phyloP scores from a whole-genome alignment of 2,113 vertebrate species.

The Rhombomys opimus region DNA sequence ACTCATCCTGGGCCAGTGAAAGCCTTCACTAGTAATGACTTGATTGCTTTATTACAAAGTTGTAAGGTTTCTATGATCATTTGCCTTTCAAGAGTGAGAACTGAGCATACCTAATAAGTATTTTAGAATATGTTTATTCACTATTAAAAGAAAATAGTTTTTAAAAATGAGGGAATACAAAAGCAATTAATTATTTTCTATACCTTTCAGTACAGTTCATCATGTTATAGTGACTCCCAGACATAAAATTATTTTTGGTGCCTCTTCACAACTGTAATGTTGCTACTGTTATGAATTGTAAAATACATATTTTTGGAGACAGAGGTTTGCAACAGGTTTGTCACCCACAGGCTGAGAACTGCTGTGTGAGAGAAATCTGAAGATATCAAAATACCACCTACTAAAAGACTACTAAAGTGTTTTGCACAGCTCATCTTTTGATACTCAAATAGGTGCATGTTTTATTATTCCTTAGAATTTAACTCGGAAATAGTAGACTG shows the following conservation, averaged over 20 bases:
- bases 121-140: neutral
- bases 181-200: neutral
- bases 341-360: neutral
- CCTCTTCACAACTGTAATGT: neutral
- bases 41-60: neutral
- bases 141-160: neutral
- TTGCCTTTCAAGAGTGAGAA: constrained; percentile 21
- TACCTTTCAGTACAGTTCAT: neutral
- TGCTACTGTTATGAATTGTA: neutral
- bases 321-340: neutral
- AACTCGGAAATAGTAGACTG: neutral
- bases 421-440: neutral
- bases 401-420: neutral
- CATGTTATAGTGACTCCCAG: neutral
- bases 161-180: neutral
- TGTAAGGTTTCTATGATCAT: neutral
- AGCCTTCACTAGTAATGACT: constrained; percentile 24
- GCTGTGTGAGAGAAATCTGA: neutral
- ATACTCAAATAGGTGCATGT: neutral
- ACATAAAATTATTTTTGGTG: neutral
- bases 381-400: neutral
- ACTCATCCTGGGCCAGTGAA: neutral
- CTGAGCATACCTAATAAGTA: constrained; percentile 25
- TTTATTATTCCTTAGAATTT: neutral
- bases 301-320: neutral